phyloP scores from a whole-genome alignment of 1,140 invertebrate species.

The Lineus longissimus region DNA sequence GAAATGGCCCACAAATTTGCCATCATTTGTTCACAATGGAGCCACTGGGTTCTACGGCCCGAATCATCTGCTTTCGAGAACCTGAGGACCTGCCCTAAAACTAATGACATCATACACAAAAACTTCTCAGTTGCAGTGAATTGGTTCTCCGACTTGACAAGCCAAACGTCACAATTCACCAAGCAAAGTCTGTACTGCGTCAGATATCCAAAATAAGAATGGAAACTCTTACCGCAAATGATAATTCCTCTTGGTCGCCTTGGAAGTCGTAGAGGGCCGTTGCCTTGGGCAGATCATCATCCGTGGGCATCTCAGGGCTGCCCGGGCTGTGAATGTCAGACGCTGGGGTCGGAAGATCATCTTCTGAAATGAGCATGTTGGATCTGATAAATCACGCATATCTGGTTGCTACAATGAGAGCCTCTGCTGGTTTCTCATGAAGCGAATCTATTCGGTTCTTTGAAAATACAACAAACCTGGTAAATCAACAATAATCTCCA shows the following conservation, averaged over 20 bases:
- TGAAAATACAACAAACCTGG: slow-evolving; percentile 7
- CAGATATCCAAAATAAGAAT: not conserved
- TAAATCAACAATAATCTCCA: slow-evolving; percentile 55
- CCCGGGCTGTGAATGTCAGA: not conserved
- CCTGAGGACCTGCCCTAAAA: too few relatives aligned
- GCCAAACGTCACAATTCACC: too few relatives aligned
- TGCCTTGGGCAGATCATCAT: slow-evolving; percentile 52
- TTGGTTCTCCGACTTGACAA: too few relatives aligned
- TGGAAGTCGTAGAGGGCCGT: slow-evolving; percentile 63
- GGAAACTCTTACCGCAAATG: slow-evolving; percentile 38
- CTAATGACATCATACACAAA: too few relatives aligned
- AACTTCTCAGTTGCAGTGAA: too few relatives aligned
- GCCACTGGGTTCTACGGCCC: too few relatives aligned
- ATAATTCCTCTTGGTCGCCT: slow-evolving; percentile 57
- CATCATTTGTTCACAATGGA: too few relatives aligned
- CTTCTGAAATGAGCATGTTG: not conserved
- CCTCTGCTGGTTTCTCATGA: not conserved
- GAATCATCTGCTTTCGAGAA: too few relatives aligned
- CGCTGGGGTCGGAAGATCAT: not conserved
- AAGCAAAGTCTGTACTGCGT: too few relatives aligned
- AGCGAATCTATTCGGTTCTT: not conserved
- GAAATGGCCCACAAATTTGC: too few relatives aligned
- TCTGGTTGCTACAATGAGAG: not conserved
- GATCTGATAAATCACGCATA: too few relatives aligned
- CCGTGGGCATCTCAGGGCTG: not conserved